Percentiles rank a stretch among this genome's conserved stretches.
Conservation (phyloP, 2,888 invertebrate genomes). For the Pachycephus smyrnensis region DNA sequence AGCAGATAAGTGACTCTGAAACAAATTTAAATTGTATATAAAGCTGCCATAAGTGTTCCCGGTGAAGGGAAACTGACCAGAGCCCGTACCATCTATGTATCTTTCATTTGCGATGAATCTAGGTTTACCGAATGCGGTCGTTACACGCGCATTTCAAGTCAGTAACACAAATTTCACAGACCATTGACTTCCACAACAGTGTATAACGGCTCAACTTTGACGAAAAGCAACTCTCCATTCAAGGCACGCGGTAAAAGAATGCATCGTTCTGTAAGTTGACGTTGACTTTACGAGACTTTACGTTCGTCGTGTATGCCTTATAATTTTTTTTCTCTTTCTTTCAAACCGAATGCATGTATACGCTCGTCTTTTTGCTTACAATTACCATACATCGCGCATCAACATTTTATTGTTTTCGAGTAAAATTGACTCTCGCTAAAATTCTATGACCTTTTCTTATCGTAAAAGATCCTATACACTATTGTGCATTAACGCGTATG, state of each 20-base stretch:
- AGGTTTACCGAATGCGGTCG: background rate
- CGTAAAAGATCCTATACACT: background rate
- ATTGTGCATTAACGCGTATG: background rate
- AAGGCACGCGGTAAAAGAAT: background rate
- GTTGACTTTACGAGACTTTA: background rate
- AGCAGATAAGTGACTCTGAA: background rate
- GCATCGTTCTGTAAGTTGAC: background rate
- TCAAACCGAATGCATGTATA: background rate
- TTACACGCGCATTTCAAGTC: background rate
- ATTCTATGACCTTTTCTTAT: background rate
- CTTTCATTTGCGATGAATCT: background rate
- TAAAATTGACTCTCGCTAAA: background rate
- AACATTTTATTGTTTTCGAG: background rate
- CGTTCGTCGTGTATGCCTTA: background rate
- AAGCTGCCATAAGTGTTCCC: background rate
- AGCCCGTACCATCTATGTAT: background rate
- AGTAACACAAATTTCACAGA: background rate
- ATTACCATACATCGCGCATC: background rate
- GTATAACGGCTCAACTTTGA: background rate
- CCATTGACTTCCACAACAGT: background rate
- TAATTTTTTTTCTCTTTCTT: background rate
- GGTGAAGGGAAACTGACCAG: background rate
- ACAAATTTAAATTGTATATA: background rate
- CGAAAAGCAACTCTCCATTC: background rate
- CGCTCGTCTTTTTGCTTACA: too few relatives aligned